These are phyloP conservation scores for Lepidochitona cinerea DNA, from an alignment of 2,888 invertebrate genomes.

Conservation along the genomic window DNA sequence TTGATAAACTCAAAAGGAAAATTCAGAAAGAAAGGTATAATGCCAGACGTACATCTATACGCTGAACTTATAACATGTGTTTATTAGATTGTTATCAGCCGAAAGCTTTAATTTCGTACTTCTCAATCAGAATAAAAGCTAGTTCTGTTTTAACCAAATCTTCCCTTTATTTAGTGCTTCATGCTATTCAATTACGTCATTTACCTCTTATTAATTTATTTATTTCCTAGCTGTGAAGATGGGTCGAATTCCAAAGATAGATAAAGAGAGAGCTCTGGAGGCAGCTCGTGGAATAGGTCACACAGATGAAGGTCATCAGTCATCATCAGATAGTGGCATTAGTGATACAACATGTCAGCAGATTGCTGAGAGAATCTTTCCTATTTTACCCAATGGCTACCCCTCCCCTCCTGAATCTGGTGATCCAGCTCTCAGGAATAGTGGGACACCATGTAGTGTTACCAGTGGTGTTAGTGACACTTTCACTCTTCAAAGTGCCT, in stretches of 20 bases:
- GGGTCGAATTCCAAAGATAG: slow-evolving; percentile 68
- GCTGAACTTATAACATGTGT: no score
- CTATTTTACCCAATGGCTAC: not conserved
- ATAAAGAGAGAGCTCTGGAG: slow-evolving; percentile 64
- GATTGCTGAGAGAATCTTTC: not conserved
- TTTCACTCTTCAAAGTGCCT: not conserved
- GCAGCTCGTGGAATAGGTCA: slow-evolving; percentile 14
- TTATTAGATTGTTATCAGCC: no score
- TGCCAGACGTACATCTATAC: no score
- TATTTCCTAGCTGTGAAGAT: slow-evolving; percentile 66
- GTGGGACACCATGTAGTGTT: not conserved
- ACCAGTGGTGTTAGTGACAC: slow-evolving; percentile 7
- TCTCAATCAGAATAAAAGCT: no score
- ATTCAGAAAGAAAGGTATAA: no score
- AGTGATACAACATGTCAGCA: not conserved
- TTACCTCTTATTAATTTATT: no score
- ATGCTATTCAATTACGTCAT: no score
- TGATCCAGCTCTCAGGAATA: not conserved
- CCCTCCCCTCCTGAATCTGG: not conserved
- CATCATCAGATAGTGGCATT: not conserved
- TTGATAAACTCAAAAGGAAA: no score
- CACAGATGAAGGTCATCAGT: not conserved
- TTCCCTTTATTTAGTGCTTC: no score
- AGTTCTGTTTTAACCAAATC: no score
- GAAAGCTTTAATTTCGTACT: no score